These are phyloP conservation scores for Zophobas morio DNA, from an alignment of 1,140 invertebrate species.

Conservation along the genomic window DNA sequence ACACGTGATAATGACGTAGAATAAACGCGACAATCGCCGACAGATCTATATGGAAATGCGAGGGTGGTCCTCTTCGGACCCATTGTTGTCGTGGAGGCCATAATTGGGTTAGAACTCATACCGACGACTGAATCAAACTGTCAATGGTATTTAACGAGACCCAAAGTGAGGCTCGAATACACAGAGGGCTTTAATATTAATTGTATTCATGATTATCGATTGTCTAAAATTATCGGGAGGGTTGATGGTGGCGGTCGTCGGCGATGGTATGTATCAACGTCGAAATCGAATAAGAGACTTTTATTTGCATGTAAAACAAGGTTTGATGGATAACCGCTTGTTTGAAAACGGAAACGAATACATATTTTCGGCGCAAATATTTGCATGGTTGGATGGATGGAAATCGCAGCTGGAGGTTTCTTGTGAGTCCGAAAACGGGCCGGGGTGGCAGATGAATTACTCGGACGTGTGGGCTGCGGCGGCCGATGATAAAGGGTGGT, in stretches of 20 bases:
- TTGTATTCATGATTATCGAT: constrained; percentile 6
- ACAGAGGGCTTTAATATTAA: constrained; percentile 15
- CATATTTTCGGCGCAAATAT: constrained; percentile 38
- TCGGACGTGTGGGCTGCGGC: no score
- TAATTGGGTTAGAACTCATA: constrained; percentile 39
- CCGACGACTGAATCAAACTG: constrained; percentile 24
- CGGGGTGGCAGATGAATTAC: no score
- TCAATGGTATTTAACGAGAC: constrained; percentile 32
- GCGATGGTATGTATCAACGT: neutral
- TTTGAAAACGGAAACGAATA: constrained; percentile 12
- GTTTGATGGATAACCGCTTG: neutral
- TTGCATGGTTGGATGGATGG: neutral
- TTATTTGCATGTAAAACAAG: neutral
- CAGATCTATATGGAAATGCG: constrained; percentile 8
- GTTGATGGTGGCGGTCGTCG: neutral
- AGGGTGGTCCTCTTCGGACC: constrained; percentile 17
- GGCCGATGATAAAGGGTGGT: neutral
- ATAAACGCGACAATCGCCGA: constrained; percentile 20
- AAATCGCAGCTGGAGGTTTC: constrained; percentile 1
- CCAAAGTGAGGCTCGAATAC: constrained; percentile 15
- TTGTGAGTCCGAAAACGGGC: neutral
- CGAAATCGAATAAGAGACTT: neutral
- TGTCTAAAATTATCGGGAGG: neutral
- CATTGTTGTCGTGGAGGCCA: constrained; percentile 1
- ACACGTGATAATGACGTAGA: constrained; percentile 14